phyloP scores from a whole-genome alignment of 2,797 vertebrate species.

The Mycteria americana region DNA sequence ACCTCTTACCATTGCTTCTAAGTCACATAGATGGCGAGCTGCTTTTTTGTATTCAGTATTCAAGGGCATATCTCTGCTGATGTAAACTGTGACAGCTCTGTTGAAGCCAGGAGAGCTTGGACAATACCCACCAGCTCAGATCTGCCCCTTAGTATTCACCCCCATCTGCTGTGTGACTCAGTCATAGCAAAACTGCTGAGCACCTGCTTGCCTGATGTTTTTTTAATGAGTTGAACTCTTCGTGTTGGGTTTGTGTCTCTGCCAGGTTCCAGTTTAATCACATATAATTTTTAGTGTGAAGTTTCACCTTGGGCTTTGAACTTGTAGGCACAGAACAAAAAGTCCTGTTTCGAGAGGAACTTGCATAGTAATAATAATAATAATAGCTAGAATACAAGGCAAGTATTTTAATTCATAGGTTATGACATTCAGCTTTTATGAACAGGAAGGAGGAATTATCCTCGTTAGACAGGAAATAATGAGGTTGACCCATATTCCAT shows the following conservation, averaged over 20 bases:
- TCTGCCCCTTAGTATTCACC: conserved; percentile 23
- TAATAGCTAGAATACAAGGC: neutral
- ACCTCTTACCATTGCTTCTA: neutral
- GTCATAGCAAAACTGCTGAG: neutral
- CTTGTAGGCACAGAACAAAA: neutral
- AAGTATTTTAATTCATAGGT: conserved; percentile 15
- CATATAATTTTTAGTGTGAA: conserved; percentile 29
- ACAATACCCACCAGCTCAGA: neutral
- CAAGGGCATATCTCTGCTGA: neutral
- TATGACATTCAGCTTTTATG: conserved; percentile 35
- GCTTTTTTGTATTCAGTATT: neutral
- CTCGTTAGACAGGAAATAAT: conserved; percentile 50
- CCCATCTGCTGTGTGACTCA: conserved; percentile 4
- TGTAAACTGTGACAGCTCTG: neutral
- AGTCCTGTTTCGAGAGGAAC: conserved; percentile 28
- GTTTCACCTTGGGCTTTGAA: conserved; percentile 47
- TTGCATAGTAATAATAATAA: neutral
- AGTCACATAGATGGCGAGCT: neutral
- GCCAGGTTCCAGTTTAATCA: conserved; percentile 52
- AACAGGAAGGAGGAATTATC: conserved; percentile 44
- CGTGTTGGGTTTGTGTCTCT: conserved; percentile 30
- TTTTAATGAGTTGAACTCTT: conserved; percentile 54
- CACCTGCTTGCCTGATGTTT: conserved; percentile 48
- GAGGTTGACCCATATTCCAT: conserved; percentile 18
- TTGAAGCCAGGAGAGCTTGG: neutral